Base-by-base conservation (phyloP, 2,797 vertebrate species). In the Brachyrhaphis roseni region DNA sequence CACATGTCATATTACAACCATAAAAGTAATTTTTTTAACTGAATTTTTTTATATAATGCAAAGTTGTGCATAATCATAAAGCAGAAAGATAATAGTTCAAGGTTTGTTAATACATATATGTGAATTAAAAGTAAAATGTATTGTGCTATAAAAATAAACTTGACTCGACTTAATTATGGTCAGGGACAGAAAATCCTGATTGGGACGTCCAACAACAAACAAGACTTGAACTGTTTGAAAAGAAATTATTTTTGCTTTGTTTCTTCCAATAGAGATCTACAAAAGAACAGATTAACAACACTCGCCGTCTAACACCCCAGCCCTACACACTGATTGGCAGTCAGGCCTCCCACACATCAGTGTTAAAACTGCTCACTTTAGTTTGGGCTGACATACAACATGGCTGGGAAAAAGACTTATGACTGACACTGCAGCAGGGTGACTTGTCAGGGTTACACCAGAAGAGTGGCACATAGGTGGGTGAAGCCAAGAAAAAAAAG, bases 381-480 rank as follows among this genome's bases (percentile, higher is more conserved):
- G 82, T 92, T 90, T 87, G 77, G 82, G 70, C 87, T 92, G 93
- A 90, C 89, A 91, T 55, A 90, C 86, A 82, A 85, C 86, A 90
- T 80, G 88, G 82, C 75, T 74, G 28, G 76, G 82, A 78, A 51
- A 34, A 81, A 88, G 75, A 88, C 89, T 90, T 87, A 62, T 91
- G 91, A 93, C 86, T 93, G 93, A 94, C 92, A 88, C 84, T 79
- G 83, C 84, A 78, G 86, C 84, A 74, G 82, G 78, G 82, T 71
- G 81, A 88, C 88, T 88, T 92, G 90, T 91, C 92, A 90, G 91
- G 86, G 80, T 87, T 90, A 90, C 86, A 82, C 77, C 88, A 80
- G 82, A 71, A 47, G 74, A 88, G 82, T 41, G 0, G 23, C 3
- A 70, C 53, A 88, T 92, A 84, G 90, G 93, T 87, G 90, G 88